Conservation (phyloP, 2,797 vertebrate genomes). For the Pseudochaenichthys georgianus region DNA sequence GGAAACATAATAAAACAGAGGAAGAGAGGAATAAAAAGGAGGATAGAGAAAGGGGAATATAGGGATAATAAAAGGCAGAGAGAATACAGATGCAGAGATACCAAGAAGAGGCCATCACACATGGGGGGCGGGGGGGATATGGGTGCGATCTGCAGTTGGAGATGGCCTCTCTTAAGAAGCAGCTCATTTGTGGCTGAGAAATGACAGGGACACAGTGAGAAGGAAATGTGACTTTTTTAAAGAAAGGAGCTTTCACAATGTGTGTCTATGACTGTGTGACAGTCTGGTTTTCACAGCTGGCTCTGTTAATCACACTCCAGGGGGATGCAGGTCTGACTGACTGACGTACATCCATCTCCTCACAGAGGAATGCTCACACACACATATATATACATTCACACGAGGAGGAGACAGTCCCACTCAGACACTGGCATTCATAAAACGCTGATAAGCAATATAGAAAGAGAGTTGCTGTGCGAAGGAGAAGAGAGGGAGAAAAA, state of each 20-base stretch:
- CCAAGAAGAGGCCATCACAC: constrained; percentile 31
- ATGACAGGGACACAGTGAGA: constrained; percentile 50
- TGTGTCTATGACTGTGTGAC: constrained; percentile 34
- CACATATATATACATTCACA: constrained; percentile 1
- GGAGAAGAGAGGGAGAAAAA: constrained; percentile 16
- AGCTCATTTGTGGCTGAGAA: constrained; percentile 62
- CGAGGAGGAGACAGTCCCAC: constrained; percentile 20
- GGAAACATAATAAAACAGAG: constrained; percentile 62
- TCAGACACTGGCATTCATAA: constrained; percentile 63
- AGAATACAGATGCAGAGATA: constrained; percentile 64
- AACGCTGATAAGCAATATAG: constrained; percentile 69
- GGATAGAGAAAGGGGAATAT: constrained; percentile 25
- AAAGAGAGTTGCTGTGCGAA: constrained; percentile 27
- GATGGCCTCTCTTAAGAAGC: constrained; percentile 56
- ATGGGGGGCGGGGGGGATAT: constrained; percentile 1
- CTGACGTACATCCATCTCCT: constrained; percentile 59
- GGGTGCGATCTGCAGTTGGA: constrained; percentile 28
- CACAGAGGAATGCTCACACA: constrained; percentile 5
- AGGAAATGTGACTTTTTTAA: constrained; percentile 58
- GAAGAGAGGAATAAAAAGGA: constrained; percentile 31
- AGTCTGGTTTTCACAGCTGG: constrained; percentile 66
- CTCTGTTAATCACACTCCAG: constrained; percentile 77
- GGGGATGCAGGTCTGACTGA: constrained; percentile 64
- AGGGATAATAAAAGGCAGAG: constrained; percentile 52
- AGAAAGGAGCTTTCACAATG: constrained; percentile 32